A percentile compares a stretch with the other conserved stretches of the same genome.
These are phyloP conservation scores for Dendrophyllia cribrosa DNA, from an alignment of 64 coral and sea anemone species.

Conservation along the genomic window DNA sequence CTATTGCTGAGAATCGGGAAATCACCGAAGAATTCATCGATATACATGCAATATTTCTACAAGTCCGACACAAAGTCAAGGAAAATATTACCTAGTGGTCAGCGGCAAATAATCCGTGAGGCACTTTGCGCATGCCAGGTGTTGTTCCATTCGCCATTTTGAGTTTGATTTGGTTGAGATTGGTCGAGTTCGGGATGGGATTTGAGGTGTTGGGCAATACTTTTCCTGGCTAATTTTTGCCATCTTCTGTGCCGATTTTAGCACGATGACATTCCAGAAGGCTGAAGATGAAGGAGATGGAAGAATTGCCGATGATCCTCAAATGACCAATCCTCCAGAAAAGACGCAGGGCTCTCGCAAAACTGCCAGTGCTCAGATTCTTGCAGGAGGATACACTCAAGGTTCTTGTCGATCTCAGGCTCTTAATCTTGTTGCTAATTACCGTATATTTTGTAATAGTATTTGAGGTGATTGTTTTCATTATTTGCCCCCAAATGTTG, in stretches of 20 bases:
- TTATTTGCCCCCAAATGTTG: not conserved
- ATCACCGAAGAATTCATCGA: slow-evolving; percentile 53
- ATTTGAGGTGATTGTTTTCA: not conserved
- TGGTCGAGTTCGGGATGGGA: not conserved
- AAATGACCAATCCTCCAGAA: not conserved
- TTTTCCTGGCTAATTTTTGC: not conserved
- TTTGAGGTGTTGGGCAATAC: not conserved
- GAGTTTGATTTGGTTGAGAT: not conserved
- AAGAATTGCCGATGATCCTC: not conserved
- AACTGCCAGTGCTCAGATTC: not conserved
- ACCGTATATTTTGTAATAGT: not conserved
- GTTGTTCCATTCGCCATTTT: not conserved
- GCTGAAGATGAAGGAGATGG: not conserved
- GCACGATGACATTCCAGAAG: not conserved
- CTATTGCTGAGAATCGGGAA: slow-evolving; percentile 26
- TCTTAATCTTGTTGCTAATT: not conserved
- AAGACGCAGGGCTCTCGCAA: not conserved
- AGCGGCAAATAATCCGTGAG: not conserved
- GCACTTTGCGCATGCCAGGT: not conserved
- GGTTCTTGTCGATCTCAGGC: not conserved
- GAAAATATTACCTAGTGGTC: not conserved
- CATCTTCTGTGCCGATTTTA: not conserved
- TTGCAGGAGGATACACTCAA: slow-evolving; percentile 22
- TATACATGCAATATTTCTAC: too few relatives aligned
- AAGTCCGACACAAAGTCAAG: too few relatives aligned